Evolutionary conservation across 2,797 vertebrate species (phyloP).

Genomic region (Anabacerthia variegaticeps): DNA sequence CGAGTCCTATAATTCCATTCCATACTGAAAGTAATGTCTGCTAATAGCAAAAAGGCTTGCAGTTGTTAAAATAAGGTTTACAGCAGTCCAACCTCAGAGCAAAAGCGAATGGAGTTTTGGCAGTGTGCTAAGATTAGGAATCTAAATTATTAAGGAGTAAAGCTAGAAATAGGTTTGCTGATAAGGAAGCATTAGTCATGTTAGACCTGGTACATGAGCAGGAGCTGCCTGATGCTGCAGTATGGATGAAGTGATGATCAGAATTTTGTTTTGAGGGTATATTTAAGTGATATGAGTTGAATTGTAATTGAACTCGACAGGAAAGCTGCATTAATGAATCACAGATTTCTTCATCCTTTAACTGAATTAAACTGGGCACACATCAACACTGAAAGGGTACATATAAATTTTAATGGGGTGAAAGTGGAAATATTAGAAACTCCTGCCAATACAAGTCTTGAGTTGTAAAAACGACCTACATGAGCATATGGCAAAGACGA

Average conservation of each 20-base stretch:
- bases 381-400: background rate
- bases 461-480: rapidly evolving
- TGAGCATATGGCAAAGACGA: background rate
- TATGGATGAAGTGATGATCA: background rate
- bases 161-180: background rate
- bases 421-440: background rate
- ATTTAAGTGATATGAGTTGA: background rate
- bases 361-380: background rate
- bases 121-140: background rate
- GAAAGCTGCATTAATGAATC: background rate
- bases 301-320: background rate
- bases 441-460: background rate
- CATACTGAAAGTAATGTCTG: background rate
- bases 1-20: background rate
- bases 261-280: background rate
- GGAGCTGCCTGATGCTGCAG: background rate
- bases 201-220: background rate
- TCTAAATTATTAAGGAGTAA: background rate
- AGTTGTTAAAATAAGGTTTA: background rate
- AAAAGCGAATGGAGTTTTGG: background rate
- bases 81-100: background rate
- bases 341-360: background rate
- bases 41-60: background rate
- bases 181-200: background rate
- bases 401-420: background rate